Base-by-base conservation (phyloP, 2,888 invertebrate species). In the Pomacea canaliculata region DNA sequence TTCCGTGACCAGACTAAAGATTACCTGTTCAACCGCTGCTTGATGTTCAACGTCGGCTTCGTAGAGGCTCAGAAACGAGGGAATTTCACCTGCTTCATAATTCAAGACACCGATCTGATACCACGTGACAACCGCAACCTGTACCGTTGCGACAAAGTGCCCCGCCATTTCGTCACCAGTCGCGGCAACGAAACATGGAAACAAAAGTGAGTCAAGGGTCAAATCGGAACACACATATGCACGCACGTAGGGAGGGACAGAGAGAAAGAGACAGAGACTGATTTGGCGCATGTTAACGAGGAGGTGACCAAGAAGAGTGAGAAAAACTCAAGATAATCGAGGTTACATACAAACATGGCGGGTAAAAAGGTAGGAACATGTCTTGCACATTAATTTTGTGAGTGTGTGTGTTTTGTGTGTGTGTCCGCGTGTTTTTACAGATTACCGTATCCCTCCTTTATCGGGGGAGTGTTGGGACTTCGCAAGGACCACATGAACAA, bases 41-140 rank as follows among this genome's bases (percentile, higher is more conserved):
- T 79, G 16, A 59, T 79, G 70, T 75, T 79, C 37, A 77, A 79
- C 73, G 77, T 69, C 12, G 79, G 77, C 37, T 77, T 48, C 62
- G 66, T 77, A 51, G 73, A 79, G 68, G 69, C 77, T 8, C 27
- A 70, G 71, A 72, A 72, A 23, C n/a, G 48, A 9, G 74, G 74
- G 2, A 69, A 67, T 10, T 79, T 70, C 75, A 62, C 67, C 49
- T 79, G 79, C 48, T 77, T 79, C 49, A 75, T 79, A 49, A 46
- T 79, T 23, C 79, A 79, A n/a, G 79, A 79, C 63, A 70, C 75
- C 18, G 79, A 79, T 56, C 75, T 79, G 70, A 72, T 79, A 9
- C 79, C 77, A 5, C 60, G 71, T 5, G 77, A 79, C 62, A 71
- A 75, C 75, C 59, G 77, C 37, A 79, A 79, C 70, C 18, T 77